These are phyloP conservation scores for Brachyptera putata DNA, from an alignment of 2,888 invertebrate species.

Conservation along the genomic window DNA sequence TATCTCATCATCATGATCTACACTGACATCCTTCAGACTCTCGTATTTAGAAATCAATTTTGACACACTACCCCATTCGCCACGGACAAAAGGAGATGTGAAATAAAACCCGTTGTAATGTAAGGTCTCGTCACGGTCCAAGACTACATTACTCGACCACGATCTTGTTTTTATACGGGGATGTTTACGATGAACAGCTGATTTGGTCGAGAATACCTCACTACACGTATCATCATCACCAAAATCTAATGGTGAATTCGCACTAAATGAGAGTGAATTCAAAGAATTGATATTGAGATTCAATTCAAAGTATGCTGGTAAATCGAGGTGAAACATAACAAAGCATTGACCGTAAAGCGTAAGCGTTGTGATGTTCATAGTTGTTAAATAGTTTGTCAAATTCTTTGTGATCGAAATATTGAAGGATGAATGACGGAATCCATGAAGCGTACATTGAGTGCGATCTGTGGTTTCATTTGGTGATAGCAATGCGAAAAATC, in stretches of 20 bases:
- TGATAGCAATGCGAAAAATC: no score
- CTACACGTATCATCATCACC: neutral
- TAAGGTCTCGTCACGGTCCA: constrained; percentile 1
- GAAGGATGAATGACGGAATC: neutral
- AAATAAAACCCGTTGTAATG: constrained; percentile 1
- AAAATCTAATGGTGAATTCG: neutral
- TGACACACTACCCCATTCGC: constrained; percentile 24
- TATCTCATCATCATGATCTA: neutral
- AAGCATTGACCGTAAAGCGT: neutral
- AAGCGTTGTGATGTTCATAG: neutral
- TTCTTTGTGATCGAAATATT: neutral
- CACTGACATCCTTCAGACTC: constrained; percentile 1
- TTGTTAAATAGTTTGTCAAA: neutral
- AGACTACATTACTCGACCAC: constrained; percentile 19
- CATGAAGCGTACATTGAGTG: neutral
- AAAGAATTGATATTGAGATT: no score
- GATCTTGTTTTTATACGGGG: constrained; percentile 8
- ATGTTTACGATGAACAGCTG: neutral
- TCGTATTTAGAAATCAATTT: constrained; percentile 27
- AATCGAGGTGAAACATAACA: constrained; percentile 6
- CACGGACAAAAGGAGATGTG: constrained; percentile 12
- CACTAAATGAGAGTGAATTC: no score
- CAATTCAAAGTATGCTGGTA: neutral
- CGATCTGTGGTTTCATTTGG: no score
- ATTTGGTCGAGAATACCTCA: neutral